Evolutionary conservation across 2,888 invertebrate species (phyloP).

Genomic region (Trypoxylon attenuatum): DNA sequence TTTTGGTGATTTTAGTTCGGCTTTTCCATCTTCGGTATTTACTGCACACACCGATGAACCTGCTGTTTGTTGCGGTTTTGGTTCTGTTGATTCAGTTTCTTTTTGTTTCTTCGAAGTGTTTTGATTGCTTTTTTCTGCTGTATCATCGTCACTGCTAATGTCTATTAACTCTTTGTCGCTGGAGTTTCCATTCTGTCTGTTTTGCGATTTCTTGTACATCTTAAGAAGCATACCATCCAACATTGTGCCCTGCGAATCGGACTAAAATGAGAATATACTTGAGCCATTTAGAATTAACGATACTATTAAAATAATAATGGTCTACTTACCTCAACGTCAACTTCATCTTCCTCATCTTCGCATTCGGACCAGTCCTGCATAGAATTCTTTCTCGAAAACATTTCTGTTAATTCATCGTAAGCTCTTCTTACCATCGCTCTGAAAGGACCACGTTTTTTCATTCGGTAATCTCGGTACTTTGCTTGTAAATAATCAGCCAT

Average conservation of each 20-base stretch:
- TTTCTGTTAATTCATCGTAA: slow-evolving; percentile 81
- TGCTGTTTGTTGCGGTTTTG: slow-evolving; percentile 12
- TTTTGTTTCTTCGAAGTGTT: background rate
- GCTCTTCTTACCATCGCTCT: slow-evolving; percentile 82
- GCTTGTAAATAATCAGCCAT: slow-evolving; percentile 89
- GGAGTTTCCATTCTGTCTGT: slow-evolving; percentile 69
- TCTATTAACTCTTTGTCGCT: slow-evolving; percentile 85
- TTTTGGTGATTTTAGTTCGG: slow-evolving; percentile 10
- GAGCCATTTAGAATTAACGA: slow-evolving; percentile 6
- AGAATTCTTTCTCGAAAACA: slow-evolving; percentile 60
- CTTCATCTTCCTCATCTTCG: slow-evolving; percentile 72
- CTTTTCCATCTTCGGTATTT: background rate
- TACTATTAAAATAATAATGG: slow-evolving; percentile 4
- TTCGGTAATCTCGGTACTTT: slow-evolving; percentile 85
- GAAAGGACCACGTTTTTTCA: slow-evolving; percentile 88
- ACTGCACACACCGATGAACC: slow-evolving; percentile 8
- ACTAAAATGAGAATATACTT: slow-evolving; percentile 45
- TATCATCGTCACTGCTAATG: slow-evolving; percentile 84
- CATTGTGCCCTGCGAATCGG: slow-evolving; percentile 62
- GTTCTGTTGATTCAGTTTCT: slow-evolving; percentile 6
- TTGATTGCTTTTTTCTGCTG: background rate
- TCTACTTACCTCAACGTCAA: slow-evolving; percentile 66
- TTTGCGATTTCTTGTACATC: slow-evolving; percentile 75
- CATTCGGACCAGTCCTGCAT: slow-evolving; percentile 76
- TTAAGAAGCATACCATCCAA: slow-evolving; percentile 74